Evolutionary conservation across 2,113 vertebrate species (phyloP), one percentile per base, ranked within the genome.

Genomic region (Campylomormyrus tamandua): DNA sequence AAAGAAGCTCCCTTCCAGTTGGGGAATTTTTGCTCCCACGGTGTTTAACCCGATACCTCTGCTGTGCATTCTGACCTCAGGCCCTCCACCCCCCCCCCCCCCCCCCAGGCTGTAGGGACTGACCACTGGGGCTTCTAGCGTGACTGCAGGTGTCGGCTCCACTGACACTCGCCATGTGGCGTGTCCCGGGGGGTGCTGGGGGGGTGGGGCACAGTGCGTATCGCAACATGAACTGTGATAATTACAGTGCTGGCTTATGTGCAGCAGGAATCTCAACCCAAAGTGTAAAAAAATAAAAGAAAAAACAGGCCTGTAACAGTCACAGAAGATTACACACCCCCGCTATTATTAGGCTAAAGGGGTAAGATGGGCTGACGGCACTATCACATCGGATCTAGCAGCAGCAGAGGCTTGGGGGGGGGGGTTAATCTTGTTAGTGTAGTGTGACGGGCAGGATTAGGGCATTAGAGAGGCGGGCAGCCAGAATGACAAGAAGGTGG

Each of bases 401-500:
- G 85, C 83, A 58, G 89, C 49, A 91, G 91, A 10, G 66, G 56
- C 10, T 27, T 35, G 5, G 83, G 90, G 88, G 89, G 91, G 91
- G 92, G 90, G 90, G n/a, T 13, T 87, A 56, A 56, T 87, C 50
- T 42, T 87, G 13, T 87, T 87, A 56, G 49, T 39, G 27, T 87
- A 56, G 49, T 53, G 27, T 87, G 50, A 56, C 27, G 15, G 48
- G 24, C 3, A 35, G 48, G 49, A 95, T 93, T 93, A 93, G 83
- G 88, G n/a, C n/a, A 70, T 91, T 91, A 84, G 93, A 90, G 92
- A 92, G 92, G 90, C 48, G 87, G 90, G 94, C 91, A 91, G 93
- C 91, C 91, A 92, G 94, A 91, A 93, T 93, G 93, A 92, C 90
- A 91, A 52, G 89, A 42, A 90, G 89, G 50, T 89, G 88, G 90